Evolutionary conservation across 2,797 vertebrate species (phyloP).

Genomic region (Catharus ustulatus): DNA sequence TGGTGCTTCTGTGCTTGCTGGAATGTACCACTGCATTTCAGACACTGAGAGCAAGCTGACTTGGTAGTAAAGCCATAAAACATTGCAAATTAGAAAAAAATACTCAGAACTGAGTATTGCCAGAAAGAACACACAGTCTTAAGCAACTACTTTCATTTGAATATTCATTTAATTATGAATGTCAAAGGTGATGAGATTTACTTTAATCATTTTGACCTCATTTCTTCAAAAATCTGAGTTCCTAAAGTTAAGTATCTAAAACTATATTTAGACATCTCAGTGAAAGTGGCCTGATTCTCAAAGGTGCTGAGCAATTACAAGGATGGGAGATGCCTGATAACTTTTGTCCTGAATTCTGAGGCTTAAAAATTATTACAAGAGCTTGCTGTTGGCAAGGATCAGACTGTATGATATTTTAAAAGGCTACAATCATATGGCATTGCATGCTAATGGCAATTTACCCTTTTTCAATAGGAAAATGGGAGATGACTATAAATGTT

Average conservation of each 20-base stretch:
- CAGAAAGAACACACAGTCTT: not conserved
- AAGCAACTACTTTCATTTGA: not conserved
- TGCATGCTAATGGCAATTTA: not conserved
- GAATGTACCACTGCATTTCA: not conserved
- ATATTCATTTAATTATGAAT: not conserved
- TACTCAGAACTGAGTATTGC: not conserved
- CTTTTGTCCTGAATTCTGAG: not conserved
- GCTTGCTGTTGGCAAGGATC: not conserved
- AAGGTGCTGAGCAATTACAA: conserved; percentile 29
- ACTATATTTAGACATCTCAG: conserved; percentile 5
- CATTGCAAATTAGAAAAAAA: not conserved
- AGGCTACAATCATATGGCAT: not conserved
- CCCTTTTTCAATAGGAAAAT: not conserved
- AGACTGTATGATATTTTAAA: not conserved
- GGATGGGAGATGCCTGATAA: not conserved
- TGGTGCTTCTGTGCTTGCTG: conserved; percentile 1
- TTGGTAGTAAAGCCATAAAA: not conserved
- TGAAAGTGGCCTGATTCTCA: conserved; percentile 19
- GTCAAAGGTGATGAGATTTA: not conserved
- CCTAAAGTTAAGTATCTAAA: conserved; percentile 5
- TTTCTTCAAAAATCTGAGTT: not conserved
- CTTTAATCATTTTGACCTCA: not conserved
- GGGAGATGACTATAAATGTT: not conserved
- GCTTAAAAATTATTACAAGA: conserved; percentile 1
- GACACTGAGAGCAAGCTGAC: not conserved